These are phyloP conservation scores for Aviceda subcristata DNA, from an alignment of 2,113 vertebrate genomes.

Conservation along the genomic window DNA sequence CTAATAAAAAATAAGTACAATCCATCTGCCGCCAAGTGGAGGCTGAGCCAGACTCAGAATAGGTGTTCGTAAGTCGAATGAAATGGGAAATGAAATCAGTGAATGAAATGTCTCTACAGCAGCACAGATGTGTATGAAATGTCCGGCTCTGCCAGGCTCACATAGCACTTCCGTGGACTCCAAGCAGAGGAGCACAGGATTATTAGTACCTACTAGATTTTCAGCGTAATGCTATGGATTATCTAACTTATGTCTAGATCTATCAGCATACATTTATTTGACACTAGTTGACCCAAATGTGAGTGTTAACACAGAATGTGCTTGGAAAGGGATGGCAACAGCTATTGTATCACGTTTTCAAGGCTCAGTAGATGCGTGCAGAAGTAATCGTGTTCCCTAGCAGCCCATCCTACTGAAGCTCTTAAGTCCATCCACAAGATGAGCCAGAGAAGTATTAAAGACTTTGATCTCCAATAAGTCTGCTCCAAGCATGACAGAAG, in stretches of 20 bases:
- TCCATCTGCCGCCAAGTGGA: background rate
- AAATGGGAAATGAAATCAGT: background rate
- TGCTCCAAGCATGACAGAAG: background rate
- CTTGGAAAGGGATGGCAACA: background rate
- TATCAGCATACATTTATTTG: background rate
- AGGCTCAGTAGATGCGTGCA: background rate
- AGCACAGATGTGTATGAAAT: background rate
- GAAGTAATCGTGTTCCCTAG: background rate
- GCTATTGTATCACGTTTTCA: background rate
- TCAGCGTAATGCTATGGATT: background rate
- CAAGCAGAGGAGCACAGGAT: rapidly evolving
- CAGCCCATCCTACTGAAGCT: background rate
- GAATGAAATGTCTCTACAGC: background rate
- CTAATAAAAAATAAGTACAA: background rate
- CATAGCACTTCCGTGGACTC: background rate
- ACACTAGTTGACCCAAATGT: background rate
- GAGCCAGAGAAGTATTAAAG: background rate
- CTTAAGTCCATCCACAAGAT: background rate
- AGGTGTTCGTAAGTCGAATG: background rate
- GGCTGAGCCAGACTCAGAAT: background rate
- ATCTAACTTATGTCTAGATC: background rate
- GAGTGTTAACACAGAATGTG: background rate
- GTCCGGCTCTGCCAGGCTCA: background rate
- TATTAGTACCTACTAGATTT: background rate
- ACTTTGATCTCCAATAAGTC: slow-evolving; percentile 11